Evolutionary conservation across 2,113 vertebrate genomes (phyloP), one percentile per base, ranked within the genome.

Genomic region (Elaphurus davidianus): DNA sequence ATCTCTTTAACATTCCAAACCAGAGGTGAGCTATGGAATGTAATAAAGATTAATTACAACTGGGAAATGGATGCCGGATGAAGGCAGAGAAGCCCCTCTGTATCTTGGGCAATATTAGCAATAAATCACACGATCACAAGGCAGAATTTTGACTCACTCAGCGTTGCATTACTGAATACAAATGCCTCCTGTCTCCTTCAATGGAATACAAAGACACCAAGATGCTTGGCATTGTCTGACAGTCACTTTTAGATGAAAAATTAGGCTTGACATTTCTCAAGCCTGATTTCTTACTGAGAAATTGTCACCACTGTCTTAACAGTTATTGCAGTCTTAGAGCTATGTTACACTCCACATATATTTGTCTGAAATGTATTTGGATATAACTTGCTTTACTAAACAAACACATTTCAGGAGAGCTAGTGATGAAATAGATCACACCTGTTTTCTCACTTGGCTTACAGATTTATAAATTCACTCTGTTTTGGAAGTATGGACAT

Each of bases 11-110:
- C 50, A 94, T 83, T 96, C 30, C 55, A 14, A 76, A 40, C 57
- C 82, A 89, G 57, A 57, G 52, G 71, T 76, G 81, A 97, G 52
- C 5, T 28, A 79, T 1, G 10, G 55, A 33, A 62, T 30, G n/a
- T 28, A 94, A 91, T 71, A 82, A 88, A 96, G 97, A 94, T 84
- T 74, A 87, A 92, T 93, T 71, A 81, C 91, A 93, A 55, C 13
- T 43, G 62, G 33, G 30, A 96, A 87, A 23, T n/a, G 15, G 59
- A 52, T 36, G 9, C 52, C 21, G 5, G 47, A 50, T 33, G 83
- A 47, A 92, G 28, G 50, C n/a, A 71, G 36, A 90, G 85, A 86
- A 62, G 81, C n/a, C 54, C 60, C 59, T 64, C 45, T 15, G 74
- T 82, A 64, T 71, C 54, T 21, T 5, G 54, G 92, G 52, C 62